Conservation (phyloP, 2,113 vertebrate genomes). For the Larimichthys crocea region DNA sequence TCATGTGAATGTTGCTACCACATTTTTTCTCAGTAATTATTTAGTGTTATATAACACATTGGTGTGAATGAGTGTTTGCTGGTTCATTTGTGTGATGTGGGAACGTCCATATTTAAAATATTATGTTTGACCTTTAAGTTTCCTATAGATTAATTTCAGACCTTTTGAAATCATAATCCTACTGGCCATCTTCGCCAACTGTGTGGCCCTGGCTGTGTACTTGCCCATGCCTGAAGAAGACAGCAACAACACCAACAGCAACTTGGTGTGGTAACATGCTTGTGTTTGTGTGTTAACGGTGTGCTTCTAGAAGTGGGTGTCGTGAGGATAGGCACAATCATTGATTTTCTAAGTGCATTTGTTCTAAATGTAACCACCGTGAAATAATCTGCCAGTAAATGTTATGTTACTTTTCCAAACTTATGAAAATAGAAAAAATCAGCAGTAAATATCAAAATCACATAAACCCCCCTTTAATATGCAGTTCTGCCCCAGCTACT, state of each 20-base stretch:
- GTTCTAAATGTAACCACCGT: too few species aligned
- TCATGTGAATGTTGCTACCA: neutral
- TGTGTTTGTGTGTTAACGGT: neutral
- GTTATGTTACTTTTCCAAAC: too few species aligned
- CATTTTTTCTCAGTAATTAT: too few species aligned
- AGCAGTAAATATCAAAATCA: too few species aligned
- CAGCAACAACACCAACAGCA: slow-evolving; percentile 89
- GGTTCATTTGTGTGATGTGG: neutral
- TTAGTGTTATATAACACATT: neutral
- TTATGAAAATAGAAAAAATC: too few species aligned
- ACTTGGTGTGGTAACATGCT: slow-evolving; percentile 84
- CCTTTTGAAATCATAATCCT: slow-evolving; percentile 94
- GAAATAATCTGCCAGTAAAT: too few species aligned
- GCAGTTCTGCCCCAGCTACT: too few species aligned
- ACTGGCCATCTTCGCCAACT: slow-evolving; percentile 86
- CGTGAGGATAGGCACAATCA: too few species aligned
- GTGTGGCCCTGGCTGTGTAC: slow-evolving; percentile 91
- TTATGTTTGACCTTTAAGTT: neutral
- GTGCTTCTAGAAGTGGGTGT: too few species aligned
- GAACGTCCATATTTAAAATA: neutral
- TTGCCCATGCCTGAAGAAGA: slow-evolving; percentile 94
- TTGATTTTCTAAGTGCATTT: too few species aligned
- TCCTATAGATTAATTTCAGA: slow-evolving; percentile 65
- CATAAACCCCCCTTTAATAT: too few species aligned
- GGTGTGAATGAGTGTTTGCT: neutral